Evolutionary conservation across 2,797 vertebrate species (phyloP).

Genomic region (Acanthurus leucopareius): DNA sequence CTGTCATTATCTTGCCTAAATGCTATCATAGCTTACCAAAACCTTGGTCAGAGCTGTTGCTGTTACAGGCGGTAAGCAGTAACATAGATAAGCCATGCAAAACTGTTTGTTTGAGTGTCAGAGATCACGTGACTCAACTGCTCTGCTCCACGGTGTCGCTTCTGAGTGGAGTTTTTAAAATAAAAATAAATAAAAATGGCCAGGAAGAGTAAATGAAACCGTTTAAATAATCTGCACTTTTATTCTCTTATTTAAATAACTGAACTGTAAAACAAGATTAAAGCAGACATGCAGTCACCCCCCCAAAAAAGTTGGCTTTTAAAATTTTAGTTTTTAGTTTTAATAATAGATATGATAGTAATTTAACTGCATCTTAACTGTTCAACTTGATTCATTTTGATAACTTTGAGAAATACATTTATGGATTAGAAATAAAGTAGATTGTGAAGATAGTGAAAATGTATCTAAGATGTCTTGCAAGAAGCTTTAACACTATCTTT

Average conservation of each 20-base stretch:
- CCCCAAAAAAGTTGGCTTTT: background rate
- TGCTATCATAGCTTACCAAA: background rate
- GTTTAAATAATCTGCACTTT: background rate
- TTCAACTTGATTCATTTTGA: background rate
- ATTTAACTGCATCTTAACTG: background rate
- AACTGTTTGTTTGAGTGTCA: background rate
- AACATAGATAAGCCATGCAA: background rate
- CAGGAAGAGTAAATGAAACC: background rate
- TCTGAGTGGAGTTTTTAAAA: background rate
- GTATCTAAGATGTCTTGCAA: background rate
- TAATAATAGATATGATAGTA: background rate
- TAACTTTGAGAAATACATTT: background rate
- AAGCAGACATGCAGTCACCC: no score
- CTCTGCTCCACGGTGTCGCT: background rate
- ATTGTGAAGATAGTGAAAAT: background rate
- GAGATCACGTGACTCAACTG: conserved; percentile 1
- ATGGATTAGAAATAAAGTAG: background rate
- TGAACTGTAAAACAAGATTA: background rate
- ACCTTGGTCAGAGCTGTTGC: background rate
- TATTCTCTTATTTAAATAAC: background rate
- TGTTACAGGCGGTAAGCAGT: background rate
- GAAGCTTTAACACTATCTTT: background rate
- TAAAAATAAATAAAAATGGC: background rate
- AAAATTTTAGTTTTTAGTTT: background rate
- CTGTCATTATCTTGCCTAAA: background rate